Evolutionary conservation across 2,888 invertebrate genomes (phyloP).

Genomic region (Marronus borbonicus): DNA sequence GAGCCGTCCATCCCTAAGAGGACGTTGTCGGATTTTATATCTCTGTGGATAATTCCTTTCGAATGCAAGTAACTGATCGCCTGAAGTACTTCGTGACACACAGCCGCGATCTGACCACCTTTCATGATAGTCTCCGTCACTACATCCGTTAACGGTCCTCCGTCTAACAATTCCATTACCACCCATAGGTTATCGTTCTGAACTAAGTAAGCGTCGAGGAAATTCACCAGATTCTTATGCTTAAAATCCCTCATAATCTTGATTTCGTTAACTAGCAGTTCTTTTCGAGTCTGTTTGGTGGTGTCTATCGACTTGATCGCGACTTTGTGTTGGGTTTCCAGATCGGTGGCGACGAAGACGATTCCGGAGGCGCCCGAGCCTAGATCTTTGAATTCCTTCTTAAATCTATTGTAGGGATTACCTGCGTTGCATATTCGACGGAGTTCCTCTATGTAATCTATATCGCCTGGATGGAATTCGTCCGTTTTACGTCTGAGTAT

Average conservation of each 20-base stretch:
- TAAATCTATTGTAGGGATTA: slow-evolving; percentile 87
- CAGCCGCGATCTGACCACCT: slow-evolving; percentile 96
- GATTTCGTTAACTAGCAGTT: slow-evolving; percentile 96
- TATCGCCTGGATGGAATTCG: slow-evolving; percentile 78
- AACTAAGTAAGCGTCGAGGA: slow-evolving; percentile 93
- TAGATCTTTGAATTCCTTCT: slow-evolving; percentile 84
- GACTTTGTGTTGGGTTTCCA: slow-evolving; percentile 81
- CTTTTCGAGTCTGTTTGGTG: slow-evolving; percentile 95
- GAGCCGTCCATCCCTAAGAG: slow-evolving; percentile 93
- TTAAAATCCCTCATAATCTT: slow-evolving; percentile 91
- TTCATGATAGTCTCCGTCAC: slow-evolving; percentile 98
- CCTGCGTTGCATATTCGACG: slow-evolving; percentile 85
- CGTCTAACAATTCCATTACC: slow-evolving; percentile 95
- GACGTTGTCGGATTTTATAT: slow-evolving; percentile 98
- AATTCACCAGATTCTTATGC: slow-evolving; percentile 96
- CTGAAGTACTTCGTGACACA: slow-evolving; percentile 90
- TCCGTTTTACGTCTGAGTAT: slow-evolving; percentile 71
- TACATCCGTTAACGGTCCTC: slow-evolving; percentile 96
- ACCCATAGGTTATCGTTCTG: slow-evolving; percentile 93
- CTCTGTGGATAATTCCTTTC: slow-evolving; percentile 92
- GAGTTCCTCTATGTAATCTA: slow-evolving; percentile 82
- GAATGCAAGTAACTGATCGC: slow-evolving; percentile 92
- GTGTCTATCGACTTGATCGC: slow-evolving; percentile 98
- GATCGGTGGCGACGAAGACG: slow-evolving; percentile 91
- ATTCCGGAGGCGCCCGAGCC: slow-evolving; percentile 95